These are phyloP conservation scores for Neomonachus schauinslandi DNA, from an alignment of 2,113 vertebrate species.

Conservation along the genomic window DNA sequence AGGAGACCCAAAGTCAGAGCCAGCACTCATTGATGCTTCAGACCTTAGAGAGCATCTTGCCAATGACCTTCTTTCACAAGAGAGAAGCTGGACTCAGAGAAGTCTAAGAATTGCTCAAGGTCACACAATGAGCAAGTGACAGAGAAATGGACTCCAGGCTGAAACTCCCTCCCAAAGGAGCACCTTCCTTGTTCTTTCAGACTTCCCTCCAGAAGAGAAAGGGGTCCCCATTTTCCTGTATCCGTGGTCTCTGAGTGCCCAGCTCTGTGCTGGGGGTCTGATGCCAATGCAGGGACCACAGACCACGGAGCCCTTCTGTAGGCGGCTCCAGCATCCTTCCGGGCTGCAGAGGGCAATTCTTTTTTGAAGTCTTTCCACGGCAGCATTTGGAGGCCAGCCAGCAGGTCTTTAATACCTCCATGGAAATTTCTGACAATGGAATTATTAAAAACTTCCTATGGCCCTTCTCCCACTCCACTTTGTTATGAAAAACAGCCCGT, in stretches of 20 bases:
- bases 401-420: conserved; percentile 14
- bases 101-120: background rate
- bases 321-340: background rate
- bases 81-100: background rate
- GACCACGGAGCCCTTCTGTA: background rate
- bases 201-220: background rate
- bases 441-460: conserved; percentile 35
- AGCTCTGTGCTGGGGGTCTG: background rate
- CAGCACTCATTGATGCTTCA: background rate
- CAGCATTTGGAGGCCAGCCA: conserved; percentile 54
- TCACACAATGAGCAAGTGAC: background rate
- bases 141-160: background rate
- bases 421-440: conserved; percentile 73
- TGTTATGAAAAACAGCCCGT: conserved; percentile 64
- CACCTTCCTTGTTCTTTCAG: background rate
- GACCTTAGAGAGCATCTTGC: background rate
- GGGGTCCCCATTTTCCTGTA: background rate
- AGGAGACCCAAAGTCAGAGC: background rate
- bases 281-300: background rate
- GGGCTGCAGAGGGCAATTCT: background rate
- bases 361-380: conserved; percentile 19
- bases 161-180: background rate
- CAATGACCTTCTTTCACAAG: background rate
- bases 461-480: conserved; percentile 22
- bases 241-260: background rate